These are phyloP conservation scores for Paramormyrops kingsleyae DNA, from an alignment of 2,113 vertebrate genomes.

Conservation along the genomic window DNA sequence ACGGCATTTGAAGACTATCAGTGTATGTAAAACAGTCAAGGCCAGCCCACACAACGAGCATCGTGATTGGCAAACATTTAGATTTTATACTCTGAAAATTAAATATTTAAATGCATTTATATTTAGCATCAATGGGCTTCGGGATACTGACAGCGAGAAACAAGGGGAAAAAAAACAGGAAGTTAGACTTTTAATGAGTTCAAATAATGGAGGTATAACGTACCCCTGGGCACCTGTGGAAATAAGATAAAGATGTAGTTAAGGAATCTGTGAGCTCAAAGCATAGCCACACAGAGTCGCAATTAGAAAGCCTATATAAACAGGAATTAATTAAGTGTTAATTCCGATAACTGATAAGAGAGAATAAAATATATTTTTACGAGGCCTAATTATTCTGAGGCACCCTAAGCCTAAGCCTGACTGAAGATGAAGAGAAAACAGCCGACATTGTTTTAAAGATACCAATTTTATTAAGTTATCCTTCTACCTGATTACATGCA, in stretches of 20 bases:
- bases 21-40: neutral
- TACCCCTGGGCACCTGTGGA: neutral
- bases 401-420: neutral
- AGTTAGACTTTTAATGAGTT: constrained; percentile 17
- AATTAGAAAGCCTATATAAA: constrained; percentile 16
- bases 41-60: neutral
- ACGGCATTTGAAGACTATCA: neutral
- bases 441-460: neutral
- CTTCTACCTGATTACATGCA: neutral
- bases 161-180: neutral
- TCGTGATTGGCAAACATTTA: neutral
- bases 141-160: neutral
- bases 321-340: constrained; percentile 15
- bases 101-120: neutral
- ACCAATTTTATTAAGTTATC: neutral
- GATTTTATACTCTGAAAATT: neutral
- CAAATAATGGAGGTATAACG: constrained; percentile 1
- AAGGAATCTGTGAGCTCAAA: neutral
- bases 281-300: neutral
- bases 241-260: constrained; percentile 18
- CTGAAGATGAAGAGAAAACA: neutral
- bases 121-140: neutral
- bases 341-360: constrained; percentile 10
- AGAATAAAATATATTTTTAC: constrained; percentile 7
- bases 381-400: neutral